These are phyloP conservation scores for Polyploca ridens DNA, from an alignment of 2,888 invertebrate species.

Conservation along the genomic window DNA sequence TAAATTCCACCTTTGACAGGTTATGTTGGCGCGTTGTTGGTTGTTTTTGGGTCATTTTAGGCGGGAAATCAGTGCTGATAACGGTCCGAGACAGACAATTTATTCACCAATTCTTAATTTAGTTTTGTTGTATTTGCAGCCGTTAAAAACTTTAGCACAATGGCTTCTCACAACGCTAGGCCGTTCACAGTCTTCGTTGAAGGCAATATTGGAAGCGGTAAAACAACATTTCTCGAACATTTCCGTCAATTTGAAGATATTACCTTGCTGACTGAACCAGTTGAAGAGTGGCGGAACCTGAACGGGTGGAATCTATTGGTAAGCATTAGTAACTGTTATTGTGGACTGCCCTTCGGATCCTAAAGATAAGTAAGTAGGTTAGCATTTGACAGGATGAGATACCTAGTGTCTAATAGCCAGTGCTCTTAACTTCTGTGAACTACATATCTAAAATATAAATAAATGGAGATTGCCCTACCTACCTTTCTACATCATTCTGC, in stretches of 20 bases:
- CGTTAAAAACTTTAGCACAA: slow-evolving; percentile 47
- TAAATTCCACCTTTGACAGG: slow-evolving; percentile 46
- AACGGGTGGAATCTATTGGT: slow-evolving; percentile 91
- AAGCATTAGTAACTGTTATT: slow-evolving; percentile 31
- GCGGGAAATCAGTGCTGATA: slow-evolving; percentile 56
- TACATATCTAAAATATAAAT: too few species aligned
- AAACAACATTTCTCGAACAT: slow-evolving; percentile 93
- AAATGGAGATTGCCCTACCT: too few species aligned
- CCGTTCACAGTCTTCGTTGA: slow-evolving; percentile 94
- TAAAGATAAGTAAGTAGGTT: too few species aligned
- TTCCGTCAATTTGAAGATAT: slow-evolving; percentile 90
- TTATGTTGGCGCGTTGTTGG: slow-evolving; percentile 55
- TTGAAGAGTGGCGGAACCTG: slow-evolving; percentile 93
- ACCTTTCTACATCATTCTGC: too few species aligned
- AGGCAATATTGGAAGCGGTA: slow-evolving; percentile 96
- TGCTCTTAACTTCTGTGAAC: too few species aligned
- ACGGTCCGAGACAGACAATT: not conserved
- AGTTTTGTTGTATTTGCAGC: slow-evolving; percentile 39
- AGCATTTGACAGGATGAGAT: not conserved
- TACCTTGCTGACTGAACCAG: slow-evolving; percentile 89
- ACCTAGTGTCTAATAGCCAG: too few species aligned
- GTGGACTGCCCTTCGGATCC: too few species aligned
- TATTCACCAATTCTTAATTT: slow-evolving; percentile 14
- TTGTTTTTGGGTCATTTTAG: slow-evolving; percentile 58
- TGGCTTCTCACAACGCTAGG: slow-evolving; percentile 69